Evolutionary conservation across 2,113 vertebrate species (phyloP).

Genomic region (Dasyprocta punctata): DNA sequence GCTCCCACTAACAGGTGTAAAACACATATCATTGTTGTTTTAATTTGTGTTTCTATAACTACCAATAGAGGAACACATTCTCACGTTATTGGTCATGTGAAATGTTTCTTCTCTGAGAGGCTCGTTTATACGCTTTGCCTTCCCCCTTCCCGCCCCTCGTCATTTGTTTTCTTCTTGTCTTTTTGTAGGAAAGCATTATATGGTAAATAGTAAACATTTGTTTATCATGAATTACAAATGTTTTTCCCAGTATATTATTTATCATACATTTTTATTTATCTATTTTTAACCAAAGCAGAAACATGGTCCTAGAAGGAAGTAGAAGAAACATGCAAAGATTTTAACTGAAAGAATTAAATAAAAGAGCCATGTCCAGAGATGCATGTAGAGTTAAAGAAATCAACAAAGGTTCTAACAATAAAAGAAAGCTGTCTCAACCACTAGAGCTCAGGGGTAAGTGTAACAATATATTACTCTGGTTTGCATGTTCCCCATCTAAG

Average conservation of each 20-base stretch:
- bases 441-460: background rate
- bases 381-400: background rate
- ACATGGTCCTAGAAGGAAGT: background rate
- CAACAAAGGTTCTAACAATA: background rate
- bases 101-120: slow-evolving; percentile 27
- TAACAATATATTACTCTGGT: background rate
- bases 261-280: background rate
- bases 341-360: slow-evolving; percentile 40
- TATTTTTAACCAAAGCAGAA: background rate
- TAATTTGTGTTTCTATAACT: background rate
- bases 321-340: background rate
- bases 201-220: background rate
- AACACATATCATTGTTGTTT: background rate
- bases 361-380: background rate
- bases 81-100: background rate
- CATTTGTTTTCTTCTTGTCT: background rate
- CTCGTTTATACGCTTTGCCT: background rate
- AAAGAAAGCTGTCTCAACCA: background rate
- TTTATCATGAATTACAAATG: slow-evolving; percentile 16
- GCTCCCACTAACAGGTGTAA: background rate
- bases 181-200: background rate
- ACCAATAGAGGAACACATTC: background rate
- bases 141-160: background rate
- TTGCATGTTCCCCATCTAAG: background rate
- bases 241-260: background rate